phyloP scores from a whole-genome alignment of 2,797 vertebrate genomes.

The Octomys mimax region DNA sequence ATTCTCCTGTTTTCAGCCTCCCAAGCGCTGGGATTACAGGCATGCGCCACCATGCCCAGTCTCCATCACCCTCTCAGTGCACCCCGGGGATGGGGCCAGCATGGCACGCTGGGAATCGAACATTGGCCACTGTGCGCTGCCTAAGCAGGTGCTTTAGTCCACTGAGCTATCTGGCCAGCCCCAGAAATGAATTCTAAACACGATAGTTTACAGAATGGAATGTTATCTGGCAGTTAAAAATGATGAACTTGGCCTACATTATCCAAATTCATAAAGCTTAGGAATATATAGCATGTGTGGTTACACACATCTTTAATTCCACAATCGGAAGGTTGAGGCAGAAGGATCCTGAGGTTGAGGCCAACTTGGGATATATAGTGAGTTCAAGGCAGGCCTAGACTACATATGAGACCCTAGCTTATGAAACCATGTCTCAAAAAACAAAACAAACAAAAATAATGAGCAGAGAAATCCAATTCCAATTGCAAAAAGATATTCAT shows the following conservation, averaged over 20 bases:
- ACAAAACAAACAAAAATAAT: neutral
- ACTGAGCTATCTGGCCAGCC: too few relatives aligned
- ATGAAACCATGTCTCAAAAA: neutral
- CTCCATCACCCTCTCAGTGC: too few relatives aligned
- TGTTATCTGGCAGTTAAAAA: neutral
- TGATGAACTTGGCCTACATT: neutral
- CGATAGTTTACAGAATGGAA: neutral
- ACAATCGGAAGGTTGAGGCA: neutral
- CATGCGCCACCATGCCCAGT: too few relatives aligned
- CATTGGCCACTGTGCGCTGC: too few relatives aligned
- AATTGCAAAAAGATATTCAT: neutral
- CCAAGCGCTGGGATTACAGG: too few relatives aligned
- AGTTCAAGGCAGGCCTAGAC: neutral
- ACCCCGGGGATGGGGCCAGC: too few relatives aligned
- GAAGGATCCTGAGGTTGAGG: neutral
- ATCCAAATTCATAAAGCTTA: slow-evolving; percentile 2
- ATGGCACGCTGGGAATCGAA: too few relatives aligned
- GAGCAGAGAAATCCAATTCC: neutral
- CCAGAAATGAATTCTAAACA: neutral
- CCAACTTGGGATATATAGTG: neutral
- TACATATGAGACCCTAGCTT: neutral
- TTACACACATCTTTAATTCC: neutral
- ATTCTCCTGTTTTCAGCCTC: too few relatives aligned
- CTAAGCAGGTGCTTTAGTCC: too few relatives aligned
- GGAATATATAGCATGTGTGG: neutral